A percentile compares a stretch with the other conserved stretches of the same genome.
Conservation (phyloP, 2,113 vertebrate species). For the Danionella cerebrum region DNA sequence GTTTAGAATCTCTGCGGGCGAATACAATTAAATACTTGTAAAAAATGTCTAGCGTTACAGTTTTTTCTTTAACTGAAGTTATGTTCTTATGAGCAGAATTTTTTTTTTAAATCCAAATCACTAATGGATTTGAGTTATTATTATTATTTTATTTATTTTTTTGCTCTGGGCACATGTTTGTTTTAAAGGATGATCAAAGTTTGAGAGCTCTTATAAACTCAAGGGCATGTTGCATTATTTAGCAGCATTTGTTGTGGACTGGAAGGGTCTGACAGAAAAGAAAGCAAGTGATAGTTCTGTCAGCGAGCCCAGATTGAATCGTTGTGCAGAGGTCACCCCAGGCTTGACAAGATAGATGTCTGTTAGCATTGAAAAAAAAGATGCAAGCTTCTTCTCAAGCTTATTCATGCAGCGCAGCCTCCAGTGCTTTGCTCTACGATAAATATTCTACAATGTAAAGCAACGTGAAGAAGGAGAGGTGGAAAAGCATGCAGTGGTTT, state of each 20-base stretch:
- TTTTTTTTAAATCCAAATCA: too few species aligned
- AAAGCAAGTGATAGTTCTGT: constrained; percentile 17
- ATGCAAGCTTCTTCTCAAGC: not conserved
- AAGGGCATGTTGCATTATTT: constrained; percentile 26
- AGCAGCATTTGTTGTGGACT: constrained; percentile 15
- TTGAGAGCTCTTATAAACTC: constrained; percentile 8
- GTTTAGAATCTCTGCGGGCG: too few species aligned
- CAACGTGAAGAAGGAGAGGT: too few species aligned
- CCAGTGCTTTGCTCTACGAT: not conserved
- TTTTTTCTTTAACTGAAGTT: too few species aligned
- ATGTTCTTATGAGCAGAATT: too few species aligned
- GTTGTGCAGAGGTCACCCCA: not conserved
- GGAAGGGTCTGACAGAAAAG: constrained; percentile 2
- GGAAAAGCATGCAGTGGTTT: not conserved
- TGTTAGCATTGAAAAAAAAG: constrained; percentile 5
- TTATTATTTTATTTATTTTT: not conserved
- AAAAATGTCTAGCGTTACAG: too few species aligned
- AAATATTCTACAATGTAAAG: not conserved
- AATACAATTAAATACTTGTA: too few species aligned
- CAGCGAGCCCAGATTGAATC: constrained; percentile 17
- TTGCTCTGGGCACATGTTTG: constrained; percentile 1
- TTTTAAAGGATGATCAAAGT: constrained; percentile 20
- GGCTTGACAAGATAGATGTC: constrained; percentile 10
- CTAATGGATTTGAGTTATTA: too few species aligned
- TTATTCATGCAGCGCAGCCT: not conserved